These are phyloP conservation scores for Corella eumyota DNA, from an alignment of 23 tunicate species.

Conservation along the genomic window DNA sequence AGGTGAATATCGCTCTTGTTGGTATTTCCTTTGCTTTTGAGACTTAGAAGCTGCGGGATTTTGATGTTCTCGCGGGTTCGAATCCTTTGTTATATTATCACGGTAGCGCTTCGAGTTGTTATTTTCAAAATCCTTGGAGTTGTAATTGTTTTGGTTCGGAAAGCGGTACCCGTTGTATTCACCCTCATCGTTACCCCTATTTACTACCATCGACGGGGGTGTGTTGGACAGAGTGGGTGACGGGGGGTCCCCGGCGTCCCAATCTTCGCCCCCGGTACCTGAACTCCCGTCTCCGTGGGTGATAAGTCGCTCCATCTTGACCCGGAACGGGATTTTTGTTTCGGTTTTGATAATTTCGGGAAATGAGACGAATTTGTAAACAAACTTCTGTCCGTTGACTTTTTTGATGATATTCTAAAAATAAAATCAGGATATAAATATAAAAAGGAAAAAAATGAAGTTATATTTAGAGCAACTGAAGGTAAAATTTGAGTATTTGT, in stretches of 20 bases:
- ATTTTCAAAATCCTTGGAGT: neutral
- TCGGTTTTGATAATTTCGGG: slow-evolving; percentile 90
- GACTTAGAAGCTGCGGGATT: neutral
- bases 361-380: slow-evolving; percentile 94
- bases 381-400: slow-evolving; percentile 99
- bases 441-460: too few relatives aligned
- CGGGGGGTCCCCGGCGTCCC: slow-evolving; percentile 55
- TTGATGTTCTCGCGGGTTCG: neutral
- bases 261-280: slow-evolving; percentile 21
- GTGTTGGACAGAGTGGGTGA: slow-evolving; percentile 46
- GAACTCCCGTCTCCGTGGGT: slow-evolving; percentile 27
- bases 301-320: slow-evolving; percentile 66
- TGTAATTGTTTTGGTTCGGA: slow-evolving; percentile 1
- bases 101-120: neutral
- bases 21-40: neutral
- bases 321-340: slow-evolving; percentile 70
- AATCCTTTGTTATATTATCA: slow-evolving; percentile 1
- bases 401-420: slow-evolving; percentile 93
- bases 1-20: neutral
- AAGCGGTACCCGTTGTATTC: slow-evolving; percentile 11
- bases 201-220: slow-evolving; percentile 71
- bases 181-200: slow-evolving; percentile 5
- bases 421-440: too few relatives aligned
- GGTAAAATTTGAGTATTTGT: too few relatives aligned
- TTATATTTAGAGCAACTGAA: too few relatives aligned